Base-by-base conservation (phyloP, 2,888 invertebrate species). In the Drosophila peninsularis region DNA sequence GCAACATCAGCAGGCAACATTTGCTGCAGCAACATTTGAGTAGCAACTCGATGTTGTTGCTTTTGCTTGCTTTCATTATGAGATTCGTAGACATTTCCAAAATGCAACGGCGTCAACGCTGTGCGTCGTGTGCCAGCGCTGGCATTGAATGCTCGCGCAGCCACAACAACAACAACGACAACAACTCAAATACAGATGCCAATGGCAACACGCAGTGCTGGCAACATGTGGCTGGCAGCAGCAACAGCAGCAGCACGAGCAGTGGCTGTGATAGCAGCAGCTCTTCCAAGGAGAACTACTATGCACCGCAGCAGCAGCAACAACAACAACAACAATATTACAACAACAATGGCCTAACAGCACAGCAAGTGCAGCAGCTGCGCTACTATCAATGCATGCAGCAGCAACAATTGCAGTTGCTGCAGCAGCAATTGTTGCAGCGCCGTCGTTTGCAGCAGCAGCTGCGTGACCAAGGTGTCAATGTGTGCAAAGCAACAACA, bases 301-400 rank as follows among this genome's bases (percentile, higher is more conserved):
- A 83, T 75, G 74, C 71, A 34, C 80, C 82, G 10, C 78, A 78
- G 50, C 77, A 47, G 11, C 45, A 14, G 32, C 82, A 80, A 77
- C 75, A 88, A 6, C 80, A 60, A 32, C 82, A 89, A 54, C 80
- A 58, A 37, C 80, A 76, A 2, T 55, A 71, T 5, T 21, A 39
- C 53, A 49, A 17, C 57, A 49, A 47, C 88, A 39, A 79, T 79
- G 88, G 96, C 0, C 49, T 82, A 24, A 84, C 75, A 9, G 58
- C 96, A 83, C 95, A 95, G 82, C 95, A 95, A 87, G 93, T 94
- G 78, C 94, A 92, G 73, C 90, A 95, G 87, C 91, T 94, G 55
- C 92, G 93, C 64, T 91, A 91, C 57, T 92, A 92, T 74, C 91
- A 92, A 68, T 90, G 90, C 32, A 81, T 91, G 78, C 91, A 92